Conservation (phyloP, 1,140 invertebrate species). For the Pogonomyrmex barbatus region DNA sequence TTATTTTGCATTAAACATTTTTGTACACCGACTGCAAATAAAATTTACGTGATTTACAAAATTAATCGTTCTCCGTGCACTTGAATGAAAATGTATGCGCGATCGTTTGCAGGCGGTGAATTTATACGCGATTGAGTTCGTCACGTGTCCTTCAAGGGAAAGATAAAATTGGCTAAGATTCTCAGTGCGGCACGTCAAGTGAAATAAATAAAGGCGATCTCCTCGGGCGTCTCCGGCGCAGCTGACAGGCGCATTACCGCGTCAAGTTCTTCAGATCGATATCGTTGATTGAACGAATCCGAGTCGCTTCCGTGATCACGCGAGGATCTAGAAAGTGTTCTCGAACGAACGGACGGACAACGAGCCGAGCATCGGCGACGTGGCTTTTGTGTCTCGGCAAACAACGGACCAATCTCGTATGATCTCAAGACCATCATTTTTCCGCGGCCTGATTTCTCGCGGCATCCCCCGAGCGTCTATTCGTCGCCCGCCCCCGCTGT, state of each 20-base stretch:
- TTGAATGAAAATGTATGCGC: background rate
- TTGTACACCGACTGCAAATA: background rate
- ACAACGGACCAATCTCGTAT: slow-evolving; percentile 51
- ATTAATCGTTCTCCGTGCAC: background rate
- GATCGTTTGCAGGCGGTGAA: background rate
- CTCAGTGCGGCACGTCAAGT: background rate
- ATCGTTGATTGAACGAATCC: background rate
- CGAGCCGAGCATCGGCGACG: background rate
- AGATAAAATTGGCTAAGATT: background rate
- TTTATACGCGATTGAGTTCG: background rate
- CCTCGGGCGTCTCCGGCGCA: background rate
- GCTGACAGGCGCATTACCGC: background rate
- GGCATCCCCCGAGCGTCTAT: slow-evolving; percentile 16
- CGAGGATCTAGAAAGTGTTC: background rate
- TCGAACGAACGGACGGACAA: slow-evolving; percentile 27
- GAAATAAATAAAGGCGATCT: slow-evolving; percentile 10
- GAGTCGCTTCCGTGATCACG: background rate
- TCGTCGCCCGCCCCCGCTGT: slow-evolving; percentile 1
- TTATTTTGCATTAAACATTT: background rate
- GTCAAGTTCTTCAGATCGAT: background rate
- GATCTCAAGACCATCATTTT: background rate
- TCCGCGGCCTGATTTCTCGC: slow-evolving; percentile 51
- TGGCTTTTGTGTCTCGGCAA: slow-evolving; percentile 7
- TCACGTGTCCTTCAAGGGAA: background rate
- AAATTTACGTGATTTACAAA: background rate